Conservation (phyloP, 2,797 vertebrate species). For the Mormyrus proboscirostris region DNA sequence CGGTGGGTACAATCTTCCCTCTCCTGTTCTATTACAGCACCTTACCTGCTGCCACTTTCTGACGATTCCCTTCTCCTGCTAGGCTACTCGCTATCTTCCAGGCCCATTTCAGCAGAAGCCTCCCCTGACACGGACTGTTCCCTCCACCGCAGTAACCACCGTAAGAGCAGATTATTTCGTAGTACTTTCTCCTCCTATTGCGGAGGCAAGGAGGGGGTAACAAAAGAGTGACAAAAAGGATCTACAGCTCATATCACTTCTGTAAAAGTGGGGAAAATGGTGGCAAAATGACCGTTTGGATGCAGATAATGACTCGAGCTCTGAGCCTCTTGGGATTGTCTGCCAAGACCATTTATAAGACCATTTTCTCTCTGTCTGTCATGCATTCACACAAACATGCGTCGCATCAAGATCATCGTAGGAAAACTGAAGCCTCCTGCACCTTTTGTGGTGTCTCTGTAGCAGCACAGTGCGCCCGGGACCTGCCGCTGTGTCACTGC, state of each 20-base stretch:
- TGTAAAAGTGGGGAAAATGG: not conserved
- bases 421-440: not conserved
- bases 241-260: not conserved
- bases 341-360: not conserved
- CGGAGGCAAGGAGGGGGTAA: not conserved
- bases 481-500: not conserved
- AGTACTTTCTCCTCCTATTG: not conserved
- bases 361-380: not conserved
- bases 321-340: not conserved
- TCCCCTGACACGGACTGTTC: not conserved
- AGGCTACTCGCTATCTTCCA: not conserved
- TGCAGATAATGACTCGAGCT: not conserved
- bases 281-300: conserved; percentile 10
- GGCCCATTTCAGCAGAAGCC: not conserved
- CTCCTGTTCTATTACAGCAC: not conserved
- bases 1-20: not conserved
- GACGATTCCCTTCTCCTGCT: not conserved
- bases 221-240: not conserved
- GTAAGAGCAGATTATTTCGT: not conserved
- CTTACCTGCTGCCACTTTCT: not conserved
- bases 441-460: not conserved
- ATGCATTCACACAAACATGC: not conserved
- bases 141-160: not conserved
- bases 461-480: not conserved
- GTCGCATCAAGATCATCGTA: not conserved